A percentile compares a stretch with the other conserved stretches of the same genome.
Evolutionary conservation across 2,888 invertebrate genomes (phyloP).

Genomic region (Euplagia quadripunctaria): DNA sequence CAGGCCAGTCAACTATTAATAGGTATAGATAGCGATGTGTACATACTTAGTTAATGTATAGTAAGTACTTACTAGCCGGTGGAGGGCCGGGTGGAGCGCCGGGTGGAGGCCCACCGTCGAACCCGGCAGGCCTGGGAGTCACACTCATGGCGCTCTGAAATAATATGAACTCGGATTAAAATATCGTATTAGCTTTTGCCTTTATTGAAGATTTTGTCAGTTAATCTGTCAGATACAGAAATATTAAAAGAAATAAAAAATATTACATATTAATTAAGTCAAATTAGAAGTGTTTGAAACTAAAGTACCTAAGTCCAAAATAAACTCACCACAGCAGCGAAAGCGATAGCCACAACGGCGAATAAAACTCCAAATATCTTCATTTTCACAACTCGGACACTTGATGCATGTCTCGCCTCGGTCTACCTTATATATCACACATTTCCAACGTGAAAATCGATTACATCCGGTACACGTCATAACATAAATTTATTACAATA

Average conservation of each 20-base stretch:
- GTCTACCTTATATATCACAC: conserved; percentile 27
- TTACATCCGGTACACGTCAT: conserved; percentile 32
- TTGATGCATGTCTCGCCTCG: conserved; percentile 9
- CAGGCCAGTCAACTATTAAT: too few relatives aligned
- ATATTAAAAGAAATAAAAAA: too few relatives aligned
- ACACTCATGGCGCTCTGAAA: conserved; percentile 71
- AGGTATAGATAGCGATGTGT: too few relatives aligned
- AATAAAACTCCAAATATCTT: conserved; percentile 69
- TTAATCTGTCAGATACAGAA: too few relatives aligned
- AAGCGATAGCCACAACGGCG: conserved; percentile 65
- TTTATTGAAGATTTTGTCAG: too few relatives aligned
- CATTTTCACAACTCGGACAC: conserved; percentile 59
- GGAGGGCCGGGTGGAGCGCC: background rate
- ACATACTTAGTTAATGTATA: too few relatives aligned
- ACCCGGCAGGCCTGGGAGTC: conserved; percentile 54
- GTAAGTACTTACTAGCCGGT: conserved; percentile 17
- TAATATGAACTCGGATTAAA: background rate
- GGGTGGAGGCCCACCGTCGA: conserved; percentile 30
- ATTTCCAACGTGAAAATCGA: background rate
- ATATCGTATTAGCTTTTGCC: background rate
- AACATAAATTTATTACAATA: background rate
- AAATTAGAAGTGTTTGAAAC: too few relatives aligned
- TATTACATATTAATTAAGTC: too few relatives aligned
- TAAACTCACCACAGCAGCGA: conserved; percentile 73
- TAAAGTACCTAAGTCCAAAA: too few relatives aligned